A percentile compares a stretch with the other conserved stretches of the same genome.
These are phyloP conservation scores for Malurus melanocephalus DNA, from an alignment of 2,113 vertebrate genomes.

Conservation along the genomic window DNA sequence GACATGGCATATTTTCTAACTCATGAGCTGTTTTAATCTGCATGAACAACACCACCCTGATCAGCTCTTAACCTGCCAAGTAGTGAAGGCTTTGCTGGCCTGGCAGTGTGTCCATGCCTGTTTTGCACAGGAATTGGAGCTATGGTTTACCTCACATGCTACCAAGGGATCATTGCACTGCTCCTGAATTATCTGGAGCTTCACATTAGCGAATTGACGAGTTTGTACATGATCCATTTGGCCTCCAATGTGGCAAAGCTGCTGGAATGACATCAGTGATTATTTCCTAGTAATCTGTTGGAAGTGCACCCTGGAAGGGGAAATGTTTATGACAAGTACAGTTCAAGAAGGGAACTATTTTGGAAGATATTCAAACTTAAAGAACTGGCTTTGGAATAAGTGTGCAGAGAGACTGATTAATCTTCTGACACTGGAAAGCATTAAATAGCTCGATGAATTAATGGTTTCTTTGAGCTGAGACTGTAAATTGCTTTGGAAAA, in stretches of 20 bases:
- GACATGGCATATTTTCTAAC: not conserved
- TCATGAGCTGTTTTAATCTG: not conserved
- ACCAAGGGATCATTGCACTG: not conserved
- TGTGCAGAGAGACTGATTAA: not conserved
- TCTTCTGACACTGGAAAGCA: not conserved
- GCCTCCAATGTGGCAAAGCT: not conserved
- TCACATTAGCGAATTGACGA: not conserved
- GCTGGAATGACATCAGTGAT: not conserved
- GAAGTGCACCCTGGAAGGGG: slow-evolving; percentile 1
- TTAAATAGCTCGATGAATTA: not conserved
- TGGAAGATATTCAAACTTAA: not conserved
- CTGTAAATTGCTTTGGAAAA: not conserved
- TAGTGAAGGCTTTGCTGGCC: not conserved
- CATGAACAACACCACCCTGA: not conserved
- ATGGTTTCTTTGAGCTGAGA: not conserved
- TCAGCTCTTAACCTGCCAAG: not conserved
- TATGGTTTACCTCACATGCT: not conserved
- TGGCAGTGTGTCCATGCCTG: not conserved
- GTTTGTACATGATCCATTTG: not conserved
- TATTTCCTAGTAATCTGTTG: not conserved
- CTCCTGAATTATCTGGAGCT: not conserved
- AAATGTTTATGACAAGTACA: slow-evolving; percentile 3
- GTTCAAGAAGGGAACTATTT: slow-evolving; percentile 1
- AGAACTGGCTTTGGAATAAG: not conserved
- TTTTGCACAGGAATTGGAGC: not conserved